Percentiles rank a stretch among this genome's conserved stretches.
Conservation (phyloP, 2,113 vertebrate species). For the Stigmatopora argus region DNA sequence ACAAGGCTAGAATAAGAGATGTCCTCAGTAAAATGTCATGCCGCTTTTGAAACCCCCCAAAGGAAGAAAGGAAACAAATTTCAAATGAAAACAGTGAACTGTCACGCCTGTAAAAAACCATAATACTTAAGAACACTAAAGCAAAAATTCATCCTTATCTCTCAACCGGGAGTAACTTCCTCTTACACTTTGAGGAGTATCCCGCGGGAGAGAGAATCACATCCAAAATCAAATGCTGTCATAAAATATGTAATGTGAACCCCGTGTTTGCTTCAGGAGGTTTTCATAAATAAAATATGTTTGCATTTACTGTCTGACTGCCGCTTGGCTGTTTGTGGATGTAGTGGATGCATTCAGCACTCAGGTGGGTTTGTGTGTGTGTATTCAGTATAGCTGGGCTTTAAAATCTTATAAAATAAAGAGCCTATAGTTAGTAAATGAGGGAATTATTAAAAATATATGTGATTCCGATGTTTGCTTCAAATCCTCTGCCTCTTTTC, state of each 20-base stretch:
- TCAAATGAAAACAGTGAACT: conserved; percentile 9
- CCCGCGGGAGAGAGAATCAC: conserved; percentile 8
- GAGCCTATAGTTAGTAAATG: no score
- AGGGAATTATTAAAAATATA: no score
- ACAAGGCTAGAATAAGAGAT: neutral
- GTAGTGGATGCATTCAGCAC: neutral
- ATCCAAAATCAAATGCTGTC: conserved; percentile 38
- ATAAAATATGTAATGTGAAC: conserved; percentile 33
- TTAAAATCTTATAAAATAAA: no score
- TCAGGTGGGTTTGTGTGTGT: no score
- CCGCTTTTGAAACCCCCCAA: conserved; percentile 3
- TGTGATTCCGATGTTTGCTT: no score
- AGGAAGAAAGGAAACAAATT: conserved; percentile 3
- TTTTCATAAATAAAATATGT: conserved; percentile 47
- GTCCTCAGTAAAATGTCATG: neutral
- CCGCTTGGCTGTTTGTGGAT: conserved; percentile 21
- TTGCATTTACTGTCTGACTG: conserved; percentile 41
- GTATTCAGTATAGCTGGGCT: no score
- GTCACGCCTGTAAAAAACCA: conserved; percentile 11
- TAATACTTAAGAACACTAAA: conserved; percentile 5
- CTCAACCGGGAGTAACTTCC: conserved; percentile 3
- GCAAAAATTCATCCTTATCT: neutral
- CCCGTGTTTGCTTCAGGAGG: conserved; percentile 36
- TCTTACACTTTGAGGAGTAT: conserved; percentile 2
- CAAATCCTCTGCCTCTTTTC: no score